phyloP scores from a whole-genome alignment of 2,888 invertebrate genomes.

The Lycia hirtaria region DNA sequence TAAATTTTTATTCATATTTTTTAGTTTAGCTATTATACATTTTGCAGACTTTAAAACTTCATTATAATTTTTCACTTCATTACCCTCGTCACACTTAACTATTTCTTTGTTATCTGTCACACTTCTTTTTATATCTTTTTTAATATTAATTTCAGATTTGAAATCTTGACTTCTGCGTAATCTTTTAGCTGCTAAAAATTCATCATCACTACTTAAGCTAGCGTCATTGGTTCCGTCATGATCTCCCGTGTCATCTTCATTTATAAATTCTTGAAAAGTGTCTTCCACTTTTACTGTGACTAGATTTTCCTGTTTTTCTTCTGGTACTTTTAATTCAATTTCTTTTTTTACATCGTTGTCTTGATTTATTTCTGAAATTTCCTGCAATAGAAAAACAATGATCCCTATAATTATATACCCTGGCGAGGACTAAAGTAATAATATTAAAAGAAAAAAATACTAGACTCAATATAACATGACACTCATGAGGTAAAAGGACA shows the following conservation, averaged over 20 bases:
- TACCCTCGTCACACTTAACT: not conserved
- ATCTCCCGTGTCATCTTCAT: not conserved
- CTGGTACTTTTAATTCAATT: not conserved
- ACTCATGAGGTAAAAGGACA: no score
- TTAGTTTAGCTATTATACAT: not conserved
- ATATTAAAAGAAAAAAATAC: no score
- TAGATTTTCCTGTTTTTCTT: not conserved
- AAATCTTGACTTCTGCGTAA: not conserved
- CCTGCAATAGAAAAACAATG: not conserved
- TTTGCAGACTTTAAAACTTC: not conserved
- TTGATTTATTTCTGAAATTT: not conserved
- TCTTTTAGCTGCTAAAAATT: constrained; percentile 7
- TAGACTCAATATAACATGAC: no score
- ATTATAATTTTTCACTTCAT: no score
- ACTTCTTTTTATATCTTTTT: not conserved
- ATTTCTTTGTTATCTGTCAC: not conserved
- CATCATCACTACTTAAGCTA: constrained; percentile 6
- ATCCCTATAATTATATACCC: no score
- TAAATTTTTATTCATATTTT: constrained; percentile 1
- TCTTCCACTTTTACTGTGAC: constrained; percentile 1
- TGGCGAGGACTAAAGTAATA: no score
- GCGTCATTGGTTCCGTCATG: constrained; percentile 1
- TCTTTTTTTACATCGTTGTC: not conserved
- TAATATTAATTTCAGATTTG: not conserved
- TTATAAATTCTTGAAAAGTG: constrained; percentile 2